A percentile compares a stretch with the other conserved stretches of the same genome.
These are phyloP conservation scores for Eunapius fragilis DNA, from an alignment of 37 sponge, comb jelly and placozoan species.

Conservation along the genomic window DNA sequence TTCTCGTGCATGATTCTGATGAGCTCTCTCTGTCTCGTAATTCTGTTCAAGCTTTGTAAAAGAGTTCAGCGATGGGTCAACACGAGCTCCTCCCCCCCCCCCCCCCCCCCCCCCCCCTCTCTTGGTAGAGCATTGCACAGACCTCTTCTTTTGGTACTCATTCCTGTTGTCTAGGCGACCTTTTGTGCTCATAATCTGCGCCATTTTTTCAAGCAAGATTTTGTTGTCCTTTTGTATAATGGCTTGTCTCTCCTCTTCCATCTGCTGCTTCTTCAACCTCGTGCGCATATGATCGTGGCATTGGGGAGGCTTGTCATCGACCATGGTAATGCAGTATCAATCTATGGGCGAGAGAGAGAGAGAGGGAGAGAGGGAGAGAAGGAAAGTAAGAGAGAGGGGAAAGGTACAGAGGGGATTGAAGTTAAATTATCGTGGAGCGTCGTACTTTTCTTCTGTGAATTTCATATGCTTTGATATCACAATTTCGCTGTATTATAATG, in stretches of 20 bases:
- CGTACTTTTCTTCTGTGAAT: slow-evolving; percentile 75
- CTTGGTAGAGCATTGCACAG: background rate
- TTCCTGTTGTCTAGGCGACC: slow-evolving; percentile 79
- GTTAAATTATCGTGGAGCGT: background rate
- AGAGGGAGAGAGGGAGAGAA: too few species aligned
- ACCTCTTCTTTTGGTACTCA: slow-evolving; percentile 77
- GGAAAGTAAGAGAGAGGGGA: background rate
- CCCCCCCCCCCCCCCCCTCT: background rate
- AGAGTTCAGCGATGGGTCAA: too few species aligned
- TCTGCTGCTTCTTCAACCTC: slow-evolving; percentile 89
- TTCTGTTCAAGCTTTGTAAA: slow-evolving; percentile 72
- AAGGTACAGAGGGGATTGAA: background rate
- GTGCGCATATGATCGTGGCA: slow-evolving; percentile 85
- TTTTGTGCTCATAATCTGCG: slow-evolving; percentile 81
- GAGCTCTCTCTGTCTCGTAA: slow-evolving; percentile 77
- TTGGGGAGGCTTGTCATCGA: slow-evolving; percentile 89
- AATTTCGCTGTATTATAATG: slow-evolving; percentile 81
- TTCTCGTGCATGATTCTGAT: slow-evolving; percentile 86
- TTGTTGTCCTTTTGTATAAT: slow-evolving; percentile 87
- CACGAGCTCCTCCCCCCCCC: too few species aligned
- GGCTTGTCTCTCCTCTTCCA: slow-evolving; percentile 86
- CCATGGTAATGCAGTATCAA: slow-evolving; percentile 69
- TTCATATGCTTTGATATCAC: slow-evolving; percentile 80
- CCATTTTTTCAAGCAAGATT: slow-evolving; percentile 89
- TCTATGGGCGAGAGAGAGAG: slow-evolving; percentile 6